Evolutionary conservation across 2,888 invertebrate genomes (phyloP).

Genomic region (Amaurobius ferox): DNA sequence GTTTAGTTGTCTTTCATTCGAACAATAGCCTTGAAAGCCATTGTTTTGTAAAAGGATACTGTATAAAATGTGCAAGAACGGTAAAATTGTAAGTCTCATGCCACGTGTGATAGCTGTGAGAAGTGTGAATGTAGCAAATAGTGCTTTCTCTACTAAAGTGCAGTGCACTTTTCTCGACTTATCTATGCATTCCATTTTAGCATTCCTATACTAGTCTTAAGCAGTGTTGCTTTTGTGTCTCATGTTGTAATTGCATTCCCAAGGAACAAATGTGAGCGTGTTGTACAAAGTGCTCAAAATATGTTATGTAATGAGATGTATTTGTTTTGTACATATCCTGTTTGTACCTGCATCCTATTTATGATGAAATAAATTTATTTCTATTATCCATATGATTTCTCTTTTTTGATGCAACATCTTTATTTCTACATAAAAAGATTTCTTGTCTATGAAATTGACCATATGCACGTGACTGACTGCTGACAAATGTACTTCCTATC

Average conservation of each 20-base stretch:
- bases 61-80: too few relatives aligned
- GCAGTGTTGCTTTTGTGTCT: conserved; percentile 25
- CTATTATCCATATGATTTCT: conserved; percentile 34
- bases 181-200: conserved; percentile 19
- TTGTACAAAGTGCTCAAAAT: conserved; percentile 63
- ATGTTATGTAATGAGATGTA: conserved; percentile 20
- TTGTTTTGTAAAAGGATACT: too few relatives aligned
- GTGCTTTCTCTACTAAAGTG: background rate
- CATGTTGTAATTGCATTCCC: conserved; percentile 14
- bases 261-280: conserved; percentile 53
- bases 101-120: too few relatives aligned
- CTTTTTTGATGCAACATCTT: too few relatives aligned
- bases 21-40: too few relatives aligned
- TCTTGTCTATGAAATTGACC: too few relatives aligned
- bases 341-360: conserved; percentile 64
- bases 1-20: too few relatives aligned
- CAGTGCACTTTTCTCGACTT: background rate
- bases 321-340: conserved; percentile 55
- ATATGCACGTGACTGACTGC: too few relatives aligned
- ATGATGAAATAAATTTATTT: conserved; percentile 65
- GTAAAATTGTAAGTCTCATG: too few relatives aligned
- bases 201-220: conserved; percentile 21
- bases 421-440: too few relatives aligned
- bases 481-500: too few relatives aligned
- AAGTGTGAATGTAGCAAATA: background rate